Conservation (phyloP, 2,888 invertebrate species). For the Acanthococcus lagerstroemiae region DNA sequence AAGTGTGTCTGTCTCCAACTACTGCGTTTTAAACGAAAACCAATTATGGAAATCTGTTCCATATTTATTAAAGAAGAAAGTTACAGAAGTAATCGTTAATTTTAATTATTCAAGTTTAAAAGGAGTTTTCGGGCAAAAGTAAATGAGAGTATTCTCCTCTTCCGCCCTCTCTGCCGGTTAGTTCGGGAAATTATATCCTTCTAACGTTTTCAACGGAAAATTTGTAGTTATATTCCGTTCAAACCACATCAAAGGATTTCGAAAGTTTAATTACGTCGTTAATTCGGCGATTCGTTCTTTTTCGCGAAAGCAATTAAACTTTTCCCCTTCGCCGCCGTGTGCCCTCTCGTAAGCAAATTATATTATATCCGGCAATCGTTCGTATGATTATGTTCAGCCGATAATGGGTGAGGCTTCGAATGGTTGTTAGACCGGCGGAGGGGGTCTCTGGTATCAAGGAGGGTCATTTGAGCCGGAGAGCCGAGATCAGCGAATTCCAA, state of each 20-base stretch:
- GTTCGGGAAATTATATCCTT: slow-evolving; percentile 22
- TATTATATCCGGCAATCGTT: no score
- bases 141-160: neutral
- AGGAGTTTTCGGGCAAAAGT: neutral
- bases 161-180: no score
- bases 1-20: no score
- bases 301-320: slow-evolving; percentile 17
- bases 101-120: slow-evolving; percentile 26
- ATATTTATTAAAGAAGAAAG: slow-evolving; percentile 20
- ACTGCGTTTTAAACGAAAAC: slow-evolving; percentile 27
- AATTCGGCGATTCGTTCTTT: slow-evolving; percentile 25
- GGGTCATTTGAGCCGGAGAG: no score
- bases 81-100: slow-evolving; percentile 26
- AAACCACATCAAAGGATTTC: slow-evolving; percentile 28
- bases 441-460: no score
- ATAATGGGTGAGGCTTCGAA: no score
- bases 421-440: no score
- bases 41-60: slow-evolving; percentile 29
- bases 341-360: no score
- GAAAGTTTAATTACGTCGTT: slow-evolving; percentile 27
- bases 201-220: slow-evolving; percentile 17
- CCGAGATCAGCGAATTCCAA: no score
- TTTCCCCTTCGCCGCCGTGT: no score
- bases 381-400: no score
- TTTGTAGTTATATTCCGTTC: slow-evolving; percentile 4